Base-by-base conservation (phyloP, 2,888 invertebrate species). In the Geotrupes spiniger region DNA sequence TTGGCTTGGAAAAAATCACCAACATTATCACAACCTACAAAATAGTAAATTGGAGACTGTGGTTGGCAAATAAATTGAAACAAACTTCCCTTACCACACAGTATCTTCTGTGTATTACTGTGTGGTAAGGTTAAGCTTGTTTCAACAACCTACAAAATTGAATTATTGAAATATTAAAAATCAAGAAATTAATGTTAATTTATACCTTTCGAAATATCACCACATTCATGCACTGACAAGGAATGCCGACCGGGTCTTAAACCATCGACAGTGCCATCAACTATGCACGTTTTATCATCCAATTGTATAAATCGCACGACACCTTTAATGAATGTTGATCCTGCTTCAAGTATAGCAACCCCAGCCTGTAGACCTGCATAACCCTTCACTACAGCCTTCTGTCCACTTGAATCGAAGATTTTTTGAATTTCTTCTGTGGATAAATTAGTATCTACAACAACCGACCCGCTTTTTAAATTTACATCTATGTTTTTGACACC, bases 231-330 rank as follows among this genome's bases (percentile, higher is more conserved):
- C 29, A 89, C 73, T 55, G 76, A 78, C 31, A 85, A 65, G 2
- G 76, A 75, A 65, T 84, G 79, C 12, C 52, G 71, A 55, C 87
- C 88, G 25, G 79, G 79, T 0, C 74, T 58, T 36, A 94, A 74
- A 0, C 91, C 90, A 73, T 93, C 92, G 2, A 94, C 74, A 1
- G 88, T 87, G 1, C 93, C 93, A 65, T 94, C 94, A 2, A 92
- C 79, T 1, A 93, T 77, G 41, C 88, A 83, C 0, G 73, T 74
- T 31, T 78, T 69, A 10, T 78, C 74, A 53, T 72, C 64, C 0
- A 76, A 71, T 72, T 89, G 86, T 29, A 84, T 79, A 65, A 94
- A 87, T 47, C 93, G 72, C 4, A 92, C 78, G 10, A 94, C 85
- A 0, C 93, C 93, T 62, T 83, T 75, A 2, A 88, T 74, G 21